Conservation (phyloP, 2,888 invertebrate species). For the Notodonta ziczac region DNA sequence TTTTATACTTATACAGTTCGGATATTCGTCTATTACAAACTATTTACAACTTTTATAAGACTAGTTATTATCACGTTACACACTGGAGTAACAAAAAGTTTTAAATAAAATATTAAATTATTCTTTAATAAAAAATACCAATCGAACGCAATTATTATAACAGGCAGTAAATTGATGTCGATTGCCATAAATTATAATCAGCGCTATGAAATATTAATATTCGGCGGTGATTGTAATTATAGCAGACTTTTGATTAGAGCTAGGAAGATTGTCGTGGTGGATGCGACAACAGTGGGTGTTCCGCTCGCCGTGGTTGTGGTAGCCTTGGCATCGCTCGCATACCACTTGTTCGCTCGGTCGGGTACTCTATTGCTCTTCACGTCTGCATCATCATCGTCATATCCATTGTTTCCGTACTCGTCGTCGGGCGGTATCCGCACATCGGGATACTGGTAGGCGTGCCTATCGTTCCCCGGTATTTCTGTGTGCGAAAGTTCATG, state of each 20-base stretch:
- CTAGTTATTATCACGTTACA: constrained; percentile 85
- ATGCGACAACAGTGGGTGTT: constrained; percentile 38
- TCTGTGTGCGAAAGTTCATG: constrained; percentile 51
- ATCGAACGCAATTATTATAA: constrained; percentile 26
- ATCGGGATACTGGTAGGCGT: constrained; percentile 73
- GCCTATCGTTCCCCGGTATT: constrained; percentile 80
- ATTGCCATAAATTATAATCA: constrained; percentile 37
- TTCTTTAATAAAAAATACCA: not conserved
- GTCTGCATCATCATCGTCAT: constrained; percentile 64
- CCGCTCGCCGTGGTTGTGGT: constrained; percentile 53
- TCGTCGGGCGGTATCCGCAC: constrained; percentile 70
- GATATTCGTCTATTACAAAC: constrained; percentile 59
- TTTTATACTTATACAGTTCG: constrained; percentile 53
- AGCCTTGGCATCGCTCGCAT: constrained; percentile 74
- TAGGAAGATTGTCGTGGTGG: constrained; percentile 52
- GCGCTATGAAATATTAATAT: constrained; percentile 14
- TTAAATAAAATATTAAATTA: not conserved
- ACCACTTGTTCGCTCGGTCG: constrained; percentile 81
- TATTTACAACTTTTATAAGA: constrained; percentile 73
- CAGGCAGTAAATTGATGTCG: constrained; percentile 34
- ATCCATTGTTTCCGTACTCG: constrained; percentile 72
- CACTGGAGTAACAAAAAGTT: constrained; percentile 49
- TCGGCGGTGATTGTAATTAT: constrained; percentile 35
- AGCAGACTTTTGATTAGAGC: constrained; percentile 43
- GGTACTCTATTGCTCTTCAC: constrained; percentile 77